Base-by-base conservation (phyloP, 2,888 invertebrate genomes). In the Aspidiotus destructor region DNA sequence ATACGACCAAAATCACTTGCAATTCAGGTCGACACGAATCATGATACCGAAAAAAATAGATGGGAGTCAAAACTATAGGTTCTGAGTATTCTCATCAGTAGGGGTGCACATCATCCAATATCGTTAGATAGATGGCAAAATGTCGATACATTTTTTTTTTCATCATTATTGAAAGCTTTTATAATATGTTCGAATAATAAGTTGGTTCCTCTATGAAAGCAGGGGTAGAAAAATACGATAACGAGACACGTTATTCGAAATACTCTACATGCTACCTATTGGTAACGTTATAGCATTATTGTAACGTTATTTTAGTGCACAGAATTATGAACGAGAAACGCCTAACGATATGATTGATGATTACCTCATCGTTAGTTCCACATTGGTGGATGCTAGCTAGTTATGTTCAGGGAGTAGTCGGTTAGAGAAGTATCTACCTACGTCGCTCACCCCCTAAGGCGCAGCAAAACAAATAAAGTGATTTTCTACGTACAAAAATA, bases 331-430 rank as follows among this genome's bases (percentile, higher is more conserved):
- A 13, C 48, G 48, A n/a, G 48, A 48, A 48, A 48, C 48, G 48
- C 48, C 48, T 48, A 11, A n/a, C 48, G 48, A 48, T 48, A 48
- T 48, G 48, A 48, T 48, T 48, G 48, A 48, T 48, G 48, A 48
- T 48, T 48, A 48, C 48, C 48, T 48, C n/a, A 48, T n/a, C 48
- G 48, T 48, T 48, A 48, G 11, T 48, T 48, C 48, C 48, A n/a
- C n/a, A 48, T 48, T 48, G 48, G 10, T 48, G n/a, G 48, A 13
- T 48, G 48, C 48, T n/a, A 48, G n/a, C 48, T 48, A 48, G 48
- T 48, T 48, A 48, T 48, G 48, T 48, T 48, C 48, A 48, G 48
- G 11, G 48, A 48, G 48, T 48, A 48, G n/a, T 48, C 48, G 48
- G 11, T 11, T 48, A 48, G 48, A 28, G 28, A 28, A 28, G 28